A percentile compares a stretch with the other conserved stretches of the same genome.
Evolutionary conservation across 2,888 invertebrate species (phyloP).

Genomic region (Plebejus anna): DNA sequence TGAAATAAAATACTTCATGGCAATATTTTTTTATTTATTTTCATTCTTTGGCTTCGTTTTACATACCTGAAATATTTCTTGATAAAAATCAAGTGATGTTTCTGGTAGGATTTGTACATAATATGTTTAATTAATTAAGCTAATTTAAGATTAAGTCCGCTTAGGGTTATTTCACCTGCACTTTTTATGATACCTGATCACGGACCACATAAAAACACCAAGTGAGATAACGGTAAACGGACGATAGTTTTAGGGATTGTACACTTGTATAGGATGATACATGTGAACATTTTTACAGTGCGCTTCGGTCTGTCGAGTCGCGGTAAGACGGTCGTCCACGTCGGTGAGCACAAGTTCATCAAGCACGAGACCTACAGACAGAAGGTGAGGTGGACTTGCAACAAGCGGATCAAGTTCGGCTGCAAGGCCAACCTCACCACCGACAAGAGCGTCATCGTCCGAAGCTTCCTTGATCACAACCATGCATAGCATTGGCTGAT

Average conservation of each 20-base stretch:
- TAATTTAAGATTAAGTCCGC: not conserved
- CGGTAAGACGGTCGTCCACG: slow-evolving; percentile 60
- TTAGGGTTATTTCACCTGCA: not conserved
- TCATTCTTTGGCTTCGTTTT: not conserved
- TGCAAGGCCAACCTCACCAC: slow-evolving; percentile 66
- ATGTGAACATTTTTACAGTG: slow-evolving; percentile 49
- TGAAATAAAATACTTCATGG: not conserved
- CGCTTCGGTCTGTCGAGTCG: slow-evolving; percentile 63
- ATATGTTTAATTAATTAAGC: not conserved
- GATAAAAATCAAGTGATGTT: not conserved
- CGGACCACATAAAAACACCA: not conserved
- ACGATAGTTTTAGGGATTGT: not conserved
- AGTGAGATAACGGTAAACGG: not conserved
- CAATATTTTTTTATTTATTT: not conserved
- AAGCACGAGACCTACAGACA: slow-evolving; percentile 67
- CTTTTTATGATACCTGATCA: not conserved
- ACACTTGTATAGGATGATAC: not conserved
- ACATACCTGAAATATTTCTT: not conserved
- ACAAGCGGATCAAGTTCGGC: slow-evolving; percentile 55
- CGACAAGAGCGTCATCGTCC: slow-evolving; percentile 52
- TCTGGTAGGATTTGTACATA: not conserved
- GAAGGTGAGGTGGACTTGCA: slow-evolving; percentile 69
- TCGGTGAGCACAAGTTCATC: slow-evolving; percentile 61
- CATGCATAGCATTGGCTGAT: slow-evolving; percentile 45
- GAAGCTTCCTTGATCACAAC: slow-evolving; percentile 59